Base-by-base conservation (phyloP, 2,113 vertebrate species). In the Smithornis capensis region DNA sequence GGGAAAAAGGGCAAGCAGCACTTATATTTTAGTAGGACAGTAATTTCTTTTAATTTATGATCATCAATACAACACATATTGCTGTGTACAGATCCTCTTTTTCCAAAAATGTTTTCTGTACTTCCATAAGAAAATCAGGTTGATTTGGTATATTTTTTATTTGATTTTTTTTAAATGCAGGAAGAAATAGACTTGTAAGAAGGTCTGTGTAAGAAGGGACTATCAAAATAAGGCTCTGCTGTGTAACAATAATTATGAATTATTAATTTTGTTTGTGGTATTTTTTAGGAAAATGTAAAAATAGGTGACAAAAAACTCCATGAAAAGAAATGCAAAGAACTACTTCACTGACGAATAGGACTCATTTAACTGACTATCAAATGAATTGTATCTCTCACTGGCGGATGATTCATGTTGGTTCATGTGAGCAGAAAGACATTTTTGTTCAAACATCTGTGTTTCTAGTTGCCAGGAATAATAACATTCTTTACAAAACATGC, bases 201-300 rank as follows among this genome's bases (percentile, higher is more conserved):
- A 56, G 40, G 52, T 84, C 44, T 78, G 35, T 64, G 17, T 64
- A 75, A 71, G 86, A 88, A 94, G 31, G 21, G 12, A 82, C 37
- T 40, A 82, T 85, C 49, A 65, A 82, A 91, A 87, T 37, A 75
- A 82, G 57, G 45, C 40, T 89, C n/a, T 19, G 29, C 62, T 49
- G 21, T 60, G 14, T 45, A 94, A 87, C 78, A 85, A 80, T 71
- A 93, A 74, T 76, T 69, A 87, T 91, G 78, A 95, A 95, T 96
- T 90, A 96, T 94, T 96, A 74, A 97, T 89, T 91, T 77, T 91
- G 81, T 94, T 94, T 94, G 82, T 85, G 50, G 85, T 79, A 94
- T 69, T 87, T 70, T 89, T 94, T 91, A 91, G 5, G 3, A 87
- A 95, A 79, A 90, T 74, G 42, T 85, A 92, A 92, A 96, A 60